Conservation (phyloP, 2,888 invertebrate genomes). For the Achlya flavicornis region DNA sequence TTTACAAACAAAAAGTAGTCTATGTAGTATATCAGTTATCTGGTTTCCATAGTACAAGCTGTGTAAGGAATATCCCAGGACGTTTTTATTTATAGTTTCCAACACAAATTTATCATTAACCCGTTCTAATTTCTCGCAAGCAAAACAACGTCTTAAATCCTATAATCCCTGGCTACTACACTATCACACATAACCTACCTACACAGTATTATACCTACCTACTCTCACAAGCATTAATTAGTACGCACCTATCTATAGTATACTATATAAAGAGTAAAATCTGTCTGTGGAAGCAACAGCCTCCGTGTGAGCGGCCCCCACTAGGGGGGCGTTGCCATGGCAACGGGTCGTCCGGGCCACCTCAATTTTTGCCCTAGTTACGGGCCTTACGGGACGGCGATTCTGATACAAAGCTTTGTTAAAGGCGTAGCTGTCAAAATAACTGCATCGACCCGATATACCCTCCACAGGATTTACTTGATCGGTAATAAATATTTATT, state of each 20-base stretch:
- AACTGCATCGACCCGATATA: slow-evolving; percentile 1
- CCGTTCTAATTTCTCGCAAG: no score
- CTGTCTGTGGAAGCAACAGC: slow-evolving; percentile 24
- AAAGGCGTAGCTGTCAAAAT: slow-evolving; percentile 24
- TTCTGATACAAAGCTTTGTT: slow-evolving; percentile 49
- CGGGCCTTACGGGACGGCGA: slow-evolving; percentile 54
- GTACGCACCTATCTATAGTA: slow-evolving; percentile 22
- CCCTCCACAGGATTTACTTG: neutral
- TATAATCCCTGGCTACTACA: no score
- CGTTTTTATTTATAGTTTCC: no score
- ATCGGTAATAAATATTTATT: slow-evolving; percentile 6
- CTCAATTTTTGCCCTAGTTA: slow-evolving; percentile 73
- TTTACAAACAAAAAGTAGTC: no score
- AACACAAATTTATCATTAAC: no score
- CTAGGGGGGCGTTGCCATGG: slow-evolving; percentile 50
- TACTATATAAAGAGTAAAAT: slow-evolving; percentile 16
- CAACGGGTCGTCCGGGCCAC: slow-evolving; percentile 51
- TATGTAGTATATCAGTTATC: no score
- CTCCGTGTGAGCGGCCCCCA: slow-evolving; percentile 10
- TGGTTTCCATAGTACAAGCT: no score
- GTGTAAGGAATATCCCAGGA: no score
- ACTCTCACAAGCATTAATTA: slow-evolving; percentile 29
- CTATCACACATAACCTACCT: neutral
- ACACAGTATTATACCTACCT: slow-evolving; percentile 9
- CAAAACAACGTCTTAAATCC: no score